These are phyloP conservation scores for Typhlichthys eigenmanni DNA, from an alignment of 2,797 vertebrate species.

Conservation along the genomic window DNA sequence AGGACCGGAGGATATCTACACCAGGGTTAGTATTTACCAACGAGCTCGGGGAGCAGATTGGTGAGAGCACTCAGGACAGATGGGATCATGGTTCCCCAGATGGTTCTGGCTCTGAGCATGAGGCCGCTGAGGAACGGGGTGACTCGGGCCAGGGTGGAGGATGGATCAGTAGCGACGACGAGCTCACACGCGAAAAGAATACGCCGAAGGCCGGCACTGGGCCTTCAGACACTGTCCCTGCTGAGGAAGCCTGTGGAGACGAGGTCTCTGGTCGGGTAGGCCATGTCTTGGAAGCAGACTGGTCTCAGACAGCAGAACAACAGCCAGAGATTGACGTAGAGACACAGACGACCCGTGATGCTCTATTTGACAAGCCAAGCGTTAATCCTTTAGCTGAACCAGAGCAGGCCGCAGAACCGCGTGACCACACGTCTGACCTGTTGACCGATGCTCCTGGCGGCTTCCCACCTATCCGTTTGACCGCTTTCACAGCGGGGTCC, in stretches of 20 bases:
- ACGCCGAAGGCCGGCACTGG: constrained; percentile 18
- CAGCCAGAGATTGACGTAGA: not conserved
- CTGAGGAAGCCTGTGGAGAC: constrained; percentile 20
- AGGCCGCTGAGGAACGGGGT: constrained; percentile 76
- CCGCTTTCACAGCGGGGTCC: not conserved
- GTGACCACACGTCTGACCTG: constrained; percentile 31
- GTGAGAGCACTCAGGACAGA: constrained; percentile 45
- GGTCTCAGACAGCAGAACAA: constrained; percentile 14
- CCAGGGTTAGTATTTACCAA: constrained; percentile 77
- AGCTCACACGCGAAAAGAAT: constrained; percentile 36
- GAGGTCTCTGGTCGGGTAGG: constrained; percentile 7
- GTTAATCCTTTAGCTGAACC: constrained; percentile 4
- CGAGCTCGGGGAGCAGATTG: constrained; percentile 71
- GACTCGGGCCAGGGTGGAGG: constrained; percentile 62
- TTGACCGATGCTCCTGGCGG: constrained; percentile 23
- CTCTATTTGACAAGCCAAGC: constrained; percentile 20
- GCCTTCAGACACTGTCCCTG: constrained; percentile 3
- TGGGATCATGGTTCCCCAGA: constrained; percentile 52
- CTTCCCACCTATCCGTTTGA: not conserved
- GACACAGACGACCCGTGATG: constrained; percentile 3
- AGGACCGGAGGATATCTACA: constrained; percentile 59
- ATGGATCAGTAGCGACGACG: constrained; percentile 68
- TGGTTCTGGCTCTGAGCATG: constrained; percentile 72
- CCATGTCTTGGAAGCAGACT: constrained; percentile 20
- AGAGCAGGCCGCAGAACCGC: constrained; percentile 2